Evolutionary conservation across 2,113 vertebrate species (phyloP).

Genomic region (Gorilla gorilla): DNA sequence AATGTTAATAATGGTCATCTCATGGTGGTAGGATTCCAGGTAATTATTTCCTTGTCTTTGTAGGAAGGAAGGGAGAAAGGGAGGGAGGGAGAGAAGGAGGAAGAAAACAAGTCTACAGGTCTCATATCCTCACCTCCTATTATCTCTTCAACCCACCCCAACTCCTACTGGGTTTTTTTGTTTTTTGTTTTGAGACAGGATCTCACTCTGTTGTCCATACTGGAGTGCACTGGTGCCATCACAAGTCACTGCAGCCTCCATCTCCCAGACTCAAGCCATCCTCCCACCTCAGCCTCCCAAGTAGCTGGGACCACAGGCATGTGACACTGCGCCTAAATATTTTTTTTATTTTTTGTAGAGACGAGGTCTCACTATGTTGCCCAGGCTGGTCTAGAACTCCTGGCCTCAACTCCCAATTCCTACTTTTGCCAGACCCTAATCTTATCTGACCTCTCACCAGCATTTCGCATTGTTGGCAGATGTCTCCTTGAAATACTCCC

Average conservation of each 20-base stretch:
- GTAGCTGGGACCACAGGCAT: too few relatives aligned
- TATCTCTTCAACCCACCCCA: background rate
- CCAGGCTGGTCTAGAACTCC: too few relatives aligned
- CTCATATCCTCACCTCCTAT: background rate
- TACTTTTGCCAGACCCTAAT: background rate
- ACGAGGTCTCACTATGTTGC: too few relatives aligned
- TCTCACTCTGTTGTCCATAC: too few relatives aligned
- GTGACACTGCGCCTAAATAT: too few relatives aligned
- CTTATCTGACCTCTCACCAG: background rate
- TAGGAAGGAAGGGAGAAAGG: background rate
- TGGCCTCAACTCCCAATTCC: too few relatives aligned
- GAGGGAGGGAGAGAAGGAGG: background rate
- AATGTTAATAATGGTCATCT: background rate
- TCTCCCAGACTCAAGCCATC: too few relatives aligned
- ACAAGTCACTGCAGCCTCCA: too few relatives aligned
- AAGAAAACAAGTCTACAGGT: background rate
- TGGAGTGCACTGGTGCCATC: too few relatives aligned
- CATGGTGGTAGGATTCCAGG: background rate
- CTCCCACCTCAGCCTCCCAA: too few relatives aligned
- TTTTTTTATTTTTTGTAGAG: too few relatives aligned
- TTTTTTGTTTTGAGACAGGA: too few relatives aligned
- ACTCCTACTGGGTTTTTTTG: background rate
- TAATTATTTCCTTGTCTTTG: background rate
- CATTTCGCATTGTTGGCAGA: background rate
- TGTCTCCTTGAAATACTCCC: background rate